phyloP scores from a whole-genome alignment of 2,888 invertebrate genomes.

The Epinotia brunnichana region DNA sequence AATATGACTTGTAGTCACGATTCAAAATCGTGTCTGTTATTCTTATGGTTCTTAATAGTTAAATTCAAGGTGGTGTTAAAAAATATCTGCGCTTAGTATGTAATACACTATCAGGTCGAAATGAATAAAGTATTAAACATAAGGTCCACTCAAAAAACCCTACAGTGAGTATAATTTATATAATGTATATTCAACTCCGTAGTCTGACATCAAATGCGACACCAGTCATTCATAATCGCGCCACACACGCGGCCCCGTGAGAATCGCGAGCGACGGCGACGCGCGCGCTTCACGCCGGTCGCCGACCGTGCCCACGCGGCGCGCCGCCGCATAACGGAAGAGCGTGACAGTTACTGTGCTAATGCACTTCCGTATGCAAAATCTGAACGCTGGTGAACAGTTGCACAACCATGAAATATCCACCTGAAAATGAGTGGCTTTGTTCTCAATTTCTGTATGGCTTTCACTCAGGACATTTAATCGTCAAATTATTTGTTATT shows the following conservation, averaged over 20 bases:
- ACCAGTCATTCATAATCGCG: conserved; percentile 27
- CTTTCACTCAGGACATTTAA: neutral
- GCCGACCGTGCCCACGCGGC: conserved; percentile 28
- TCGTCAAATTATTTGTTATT: neutral
- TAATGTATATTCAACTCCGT: neutral
- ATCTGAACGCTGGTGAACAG: neutral
- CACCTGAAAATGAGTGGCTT: neutral
- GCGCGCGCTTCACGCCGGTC: conserved; percentile 20
- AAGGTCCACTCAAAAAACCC: neutral
- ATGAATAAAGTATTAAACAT: neutral
- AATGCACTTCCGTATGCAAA: conserved; percentile 36
- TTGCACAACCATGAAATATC: conserved; percentile 7
- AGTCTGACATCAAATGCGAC: neutral
- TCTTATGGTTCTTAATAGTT: neutral
- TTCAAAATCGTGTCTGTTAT: conserved; percentile 7
- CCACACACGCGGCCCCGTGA: conserved; percentile 40
- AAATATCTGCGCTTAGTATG: neutral
- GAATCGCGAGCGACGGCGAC: conserved; percentile 21
- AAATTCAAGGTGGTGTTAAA: neutral
- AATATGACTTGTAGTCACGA: conserved; percentile 6
- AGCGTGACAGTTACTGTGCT: conserved; percentile 42
- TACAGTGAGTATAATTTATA: neutral
- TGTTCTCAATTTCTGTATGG: neutral
- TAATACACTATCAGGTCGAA: neutral
- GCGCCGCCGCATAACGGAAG: conserved; percentile 33